Evolutionary conservation across 2,797 vertebrate species (phyloP).

Genomic region (Pseudomugil tenellus): DNA sequence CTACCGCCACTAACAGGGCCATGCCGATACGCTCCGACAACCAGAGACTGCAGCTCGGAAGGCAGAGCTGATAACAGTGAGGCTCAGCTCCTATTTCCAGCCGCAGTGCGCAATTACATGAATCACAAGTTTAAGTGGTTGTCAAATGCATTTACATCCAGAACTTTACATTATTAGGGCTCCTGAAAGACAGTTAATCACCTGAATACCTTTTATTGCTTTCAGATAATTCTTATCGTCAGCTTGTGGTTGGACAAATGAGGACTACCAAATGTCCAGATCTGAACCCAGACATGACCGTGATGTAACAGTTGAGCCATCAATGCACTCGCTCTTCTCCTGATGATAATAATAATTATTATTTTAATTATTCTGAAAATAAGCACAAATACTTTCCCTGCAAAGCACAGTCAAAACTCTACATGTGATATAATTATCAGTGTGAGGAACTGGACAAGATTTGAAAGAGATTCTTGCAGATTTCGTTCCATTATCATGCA

Average conservation of each 20-base stretch:
- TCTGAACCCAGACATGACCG: conserved; percentile 1
- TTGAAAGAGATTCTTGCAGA: not conserved
- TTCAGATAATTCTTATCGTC: not conserved
- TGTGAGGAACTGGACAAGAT: conserved; percentile 1
- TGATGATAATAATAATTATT: no score
- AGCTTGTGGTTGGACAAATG: not conserved
- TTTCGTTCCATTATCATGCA: not conserved
- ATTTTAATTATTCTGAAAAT: no score
- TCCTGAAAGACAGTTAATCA: conserved; percentile 4
- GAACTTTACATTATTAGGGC: conserved; percentile 9
- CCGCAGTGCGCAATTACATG: conserved; percentile 39
- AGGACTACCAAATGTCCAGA: not conserved
- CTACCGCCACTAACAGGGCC: conserved; percentile 58
- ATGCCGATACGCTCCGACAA: conserved; percentile 58
- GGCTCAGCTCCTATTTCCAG: conserved; percentile 35
- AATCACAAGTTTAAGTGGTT: conserved; percentile 48
- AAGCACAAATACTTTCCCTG: not conserved
- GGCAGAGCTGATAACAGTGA: conserved; percentile 55
- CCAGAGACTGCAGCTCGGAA: conserved; percentile 53
- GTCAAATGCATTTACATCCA: conserved; percentile 38
- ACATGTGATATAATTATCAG: not conserved
- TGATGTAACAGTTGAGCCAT: conserved; percentile 3
- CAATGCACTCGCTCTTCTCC: not conserved
- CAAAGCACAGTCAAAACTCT: not conserved
- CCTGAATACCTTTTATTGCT: conserved; percentile 4